phyloP scores from a whole-genome alignment of 1,140 invertebrate genomes.

The Drosophila trapezifrons region DNA sequence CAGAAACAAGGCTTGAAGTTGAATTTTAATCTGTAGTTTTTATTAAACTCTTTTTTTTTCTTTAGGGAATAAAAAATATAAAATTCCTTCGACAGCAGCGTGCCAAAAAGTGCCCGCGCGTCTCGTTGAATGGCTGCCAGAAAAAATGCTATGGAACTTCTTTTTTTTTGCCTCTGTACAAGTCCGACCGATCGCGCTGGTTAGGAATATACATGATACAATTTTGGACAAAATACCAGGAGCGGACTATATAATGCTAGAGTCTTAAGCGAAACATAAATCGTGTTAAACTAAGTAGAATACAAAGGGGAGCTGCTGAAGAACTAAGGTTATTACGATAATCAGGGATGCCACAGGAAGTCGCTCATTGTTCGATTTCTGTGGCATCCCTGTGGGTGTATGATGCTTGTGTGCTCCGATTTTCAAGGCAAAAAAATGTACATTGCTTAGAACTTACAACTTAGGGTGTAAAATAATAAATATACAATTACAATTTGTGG shows the following conservation, averaged over 20 bases:
- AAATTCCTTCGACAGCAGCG: slow-evolving; percentile 78
- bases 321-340: slow-evolving; percentile 29
- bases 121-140: slow-evolving; percentile 79
- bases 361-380: not conserved
- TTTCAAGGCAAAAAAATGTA: slow-evolving; percentile 37
- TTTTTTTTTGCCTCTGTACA: slow-evolving; percentile 67
- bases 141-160: slow-evolving; percentile 73
- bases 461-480: slow-evolving; percentile 34
- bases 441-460: slow-evolving; percentile 29
- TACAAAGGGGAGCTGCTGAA: slow-evolving; percentile 31
- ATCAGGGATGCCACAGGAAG: not conserved
- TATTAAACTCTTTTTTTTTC: slow-evolving; percentile 84
- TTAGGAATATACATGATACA: slow-evolving; percentile 42
- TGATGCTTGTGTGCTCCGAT: slow-evolving; percentile 15
- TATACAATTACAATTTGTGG: slow-evolving; percentile 39
- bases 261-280: slow-evolving; percentile 39
- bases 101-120: slow-evolving; percentile 67
- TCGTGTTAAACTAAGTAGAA: slow-evolving; percentile 37
- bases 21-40: slow-evolving; percentile 76
- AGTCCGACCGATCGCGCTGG: slow-evolving; percentile 54
- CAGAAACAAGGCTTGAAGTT: not conserved
- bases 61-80: slow-evolving; percentile 84
- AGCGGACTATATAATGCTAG: slow-evolving; percentile 39
- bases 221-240: slow-evolving; percentile 48
- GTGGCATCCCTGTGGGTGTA: not conserved